Conservation (phyloP, 2,888 invertebrate genomes). For the Hyalella azteca region DNA sequence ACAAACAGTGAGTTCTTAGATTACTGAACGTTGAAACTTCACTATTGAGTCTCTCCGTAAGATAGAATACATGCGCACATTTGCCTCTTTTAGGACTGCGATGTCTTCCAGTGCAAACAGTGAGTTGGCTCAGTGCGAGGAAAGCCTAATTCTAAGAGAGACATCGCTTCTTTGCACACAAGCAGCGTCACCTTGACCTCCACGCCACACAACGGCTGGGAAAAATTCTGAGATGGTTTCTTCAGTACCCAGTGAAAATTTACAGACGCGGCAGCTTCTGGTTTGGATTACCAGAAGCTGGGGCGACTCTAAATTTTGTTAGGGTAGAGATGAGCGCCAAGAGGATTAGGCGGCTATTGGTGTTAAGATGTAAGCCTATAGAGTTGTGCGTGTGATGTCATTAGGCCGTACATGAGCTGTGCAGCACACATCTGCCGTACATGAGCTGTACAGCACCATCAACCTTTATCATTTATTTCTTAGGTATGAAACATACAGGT, state of each 20-base stretch:
- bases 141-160: constrained; percentile 28
- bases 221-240: constrained; percentile 21
- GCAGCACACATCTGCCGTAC: too few species aligned
- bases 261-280: too few species aligned
- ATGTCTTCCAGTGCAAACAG: background rate
- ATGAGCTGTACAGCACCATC: too few species aligned
- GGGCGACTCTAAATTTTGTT: too few species aligned
- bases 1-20: too few species aligned
- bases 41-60: too few species aligned
- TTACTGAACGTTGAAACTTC: too few species aligned
- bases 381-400: background rate
- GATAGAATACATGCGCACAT: too few species aligned
- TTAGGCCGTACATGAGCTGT: background rate
- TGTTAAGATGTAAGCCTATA: constrained; percentile 1
- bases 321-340: background rate
- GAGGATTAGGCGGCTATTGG: background rate
- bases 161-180: constrained; percentile 28
- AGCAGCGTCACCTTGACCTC: background rate
- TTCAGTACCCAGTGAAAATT: too few species aligned
- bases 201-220: background rate
- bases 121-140: background rate
- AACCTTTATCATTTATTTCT: too few species aligned
- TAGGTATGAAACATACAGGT: too few species aligned
- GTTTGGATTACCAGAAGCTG: too few species aligned
- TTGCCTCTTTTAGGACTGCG: background rate